phyloP scores from a whole-genome alignment of 2,797 vertebrate species.

The Myiotriccus ornatus region DNA sequence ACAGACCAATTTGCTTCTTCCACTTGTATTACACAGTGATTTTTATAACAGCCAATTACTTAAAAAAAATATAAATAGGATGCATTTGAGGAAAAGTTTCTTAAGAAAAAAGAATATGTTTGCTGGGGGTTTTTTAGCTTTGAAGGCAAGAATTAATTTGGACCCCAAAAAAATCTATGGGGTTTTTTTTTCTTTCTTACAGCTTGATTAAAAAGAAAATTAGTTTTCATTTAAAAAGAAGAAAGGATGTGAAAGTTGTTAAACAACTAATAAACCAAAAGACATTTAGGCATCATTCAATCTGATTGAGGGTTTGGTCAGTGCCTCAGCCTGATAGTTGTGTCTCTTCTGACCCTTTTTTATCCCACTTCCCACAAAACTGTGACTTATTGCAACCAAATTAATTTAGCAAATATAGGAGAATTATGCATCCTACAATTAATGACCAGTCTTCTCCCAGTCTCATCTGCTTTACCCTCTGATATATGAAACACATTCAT shows the following conservation, averaged over 20 bases:
- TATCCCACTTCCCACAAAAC: neutral
- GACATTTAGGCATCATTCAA: neutral
- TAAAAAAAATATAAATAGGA: neutral
- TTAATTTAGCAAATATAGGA: neutral
- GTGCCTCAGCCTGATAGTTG: neutral
- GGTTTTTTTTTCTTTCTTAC: neutral
- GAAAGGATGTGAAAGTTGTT: neutral
- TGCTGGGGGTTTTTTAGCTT: fast-evolving
- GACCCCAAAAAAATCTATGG: neutral
- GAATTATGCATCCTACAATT: neutral
- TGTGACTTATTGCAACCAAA: neutral
- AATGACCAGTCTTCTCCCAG: neutral
- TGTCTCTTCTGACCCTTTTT: neutral
- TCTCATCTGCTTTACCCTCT: neutral
- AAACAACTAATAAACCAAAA: neutral
- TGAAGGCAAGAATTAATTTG: neutral
- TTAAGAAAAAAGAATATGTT: neutral
- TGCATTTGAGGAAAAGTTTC: neutral
- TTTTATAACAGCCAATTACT: neutral
- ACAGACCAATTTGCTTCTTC: neutral
- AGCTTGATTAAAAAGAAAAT: neutral
- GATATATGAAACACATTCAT: neutral
- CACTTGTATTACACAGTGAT: neutral
- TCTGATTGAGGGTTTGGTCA: neutral
- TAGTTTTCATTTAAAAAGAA: neutral